These are phyloP conservation scores for Cataglyphis altisquamis DNA, from an alignment of 2,888 invertebrate species.

Conservation along the genomic window DNA sequence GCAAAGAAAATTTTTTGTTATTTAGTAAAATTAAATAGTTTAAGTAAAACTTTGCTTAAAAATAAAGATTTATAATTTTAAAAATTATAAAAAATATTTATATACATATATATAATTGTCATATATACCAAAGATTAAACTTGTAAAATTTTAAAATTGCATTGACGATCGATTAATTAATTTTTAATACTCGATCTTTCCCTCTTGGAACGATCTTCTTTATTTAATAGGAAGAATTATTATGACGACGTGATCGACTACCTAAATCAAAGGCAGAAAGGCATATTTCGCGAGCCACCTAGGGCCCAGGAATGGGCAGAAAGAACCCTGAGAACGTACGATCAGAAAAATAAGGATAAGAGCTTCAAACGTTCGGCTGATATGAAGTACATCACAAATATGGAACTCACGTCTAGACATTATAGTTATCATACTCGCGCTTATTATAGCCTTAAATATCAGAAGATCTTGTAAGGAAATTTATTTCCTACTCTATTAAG, in stretches of 20 bases:
- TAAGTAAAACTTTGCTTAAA: not conserved
- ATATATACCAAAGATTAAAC: not conserved
- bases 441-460: constrained; percentile 85
- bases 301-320: constrained; percentile 95
- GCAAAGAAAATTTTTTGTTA: not conserved
- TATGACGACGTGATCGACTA: constrained; percentile 95
- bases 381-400: constrained; percentile 81
- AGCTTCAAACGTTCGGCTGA: constrained; percentile 83
- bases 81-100: not conserved
- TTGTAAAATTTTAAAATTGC: not conserved
- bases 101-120: not conserved
- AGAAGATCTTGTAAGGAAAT: constrained; percentile 78
- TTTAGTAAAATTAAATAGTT: not conserved
- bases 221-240: constrained; percentile 90
- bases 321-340: constrained; percentile 91
- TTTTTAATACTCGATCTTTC: not conserved
- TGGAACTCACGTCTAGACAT: constrained; percentile 79
- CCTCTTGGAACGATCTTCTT: not conserved
- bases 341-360: constrained; percentile 78
- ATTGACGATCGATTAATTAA: not conserved
- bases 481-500: constrained; percentile 3
- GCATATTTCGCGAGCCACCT: constrained; percentile 90
- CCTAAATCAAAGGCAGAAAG: constrained; percentile 92
- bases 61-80: not conserved
- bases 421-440: constrained; percentile 85